Percentiles rank a stretch among this genome's conserved stretches.
Conservation (phyloP, 2,888 invertebrate genomes). For the Phaedon cochleariae region DNA sequence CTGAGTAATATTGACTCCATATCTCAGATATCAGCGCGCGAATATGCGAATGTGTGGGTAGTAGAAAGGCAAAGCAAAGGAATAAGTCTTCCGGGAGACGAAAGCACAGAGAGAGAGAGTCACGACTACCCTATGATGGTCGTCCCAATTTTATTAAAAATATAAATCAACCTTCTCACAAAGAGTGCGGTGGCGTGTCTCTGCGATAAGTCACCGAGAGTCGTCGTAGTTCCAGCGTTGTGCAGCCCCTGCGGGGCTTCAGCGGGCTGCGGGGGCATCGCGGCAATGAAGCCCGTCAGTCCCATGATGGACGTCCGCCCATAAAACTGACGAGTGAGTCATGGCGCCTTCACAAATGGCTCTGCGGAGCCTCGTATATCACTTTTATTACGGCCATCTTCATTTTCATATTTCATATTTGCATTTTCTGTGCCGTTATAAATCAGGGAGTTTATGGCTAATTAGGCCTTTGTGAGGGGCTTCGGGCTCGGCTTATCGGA, state of each 20-base stretch:
- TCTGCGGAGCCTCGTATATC: conserved; percentile 81
- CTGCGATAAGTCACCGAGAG: conserved; percentile 51
- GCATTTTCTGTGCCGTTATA: conserved; percentile 70
- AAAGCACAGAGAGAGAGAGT: conserved; percentile 40
- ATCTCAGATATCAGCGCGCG: too few species aligned
- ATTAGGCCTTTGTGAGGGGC: conserved; percentile 66
- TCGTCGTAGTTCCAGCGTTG: conserved; percentile 38
- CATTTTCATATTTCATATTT: conserved; percentile 70
- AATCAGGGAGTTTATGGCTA: conserved; percentile 73
- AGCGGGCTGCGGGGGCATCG: conserved; percentile 47
- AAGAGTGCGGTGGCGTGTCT: conserved; percentile 63
- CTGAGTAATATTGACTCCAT: too few species aligned
- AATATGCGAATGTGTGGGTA: too few species aligned
- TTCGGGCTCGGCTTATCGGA: conserved; percentile 64
- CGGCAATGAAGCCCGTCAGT: conserved; percentile 71
- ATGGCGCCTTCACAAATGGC: conserved; percentile 76
- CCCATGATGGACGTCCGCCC: conserved; percentile 76
- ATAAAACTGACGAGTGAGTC: conserved; percentile 79
- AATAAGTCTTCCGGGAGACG: conserved; percentile 20
- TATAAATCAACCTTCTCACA: conserved; percentile 70
- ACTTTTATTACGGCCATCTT: conserved; percentile 78
- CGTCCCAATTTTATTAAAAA: conserved; percentile 58
- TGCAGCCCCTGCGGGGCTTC: conserved; percentile 45
- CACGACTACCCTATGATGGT: conserved; percentile 33
- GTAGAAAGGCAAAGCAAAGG: too few species aligned